phyloP scores from a whole-genome alignment of 1,140 invertebrate species.

The Drosophila bifasciata region DNA sequence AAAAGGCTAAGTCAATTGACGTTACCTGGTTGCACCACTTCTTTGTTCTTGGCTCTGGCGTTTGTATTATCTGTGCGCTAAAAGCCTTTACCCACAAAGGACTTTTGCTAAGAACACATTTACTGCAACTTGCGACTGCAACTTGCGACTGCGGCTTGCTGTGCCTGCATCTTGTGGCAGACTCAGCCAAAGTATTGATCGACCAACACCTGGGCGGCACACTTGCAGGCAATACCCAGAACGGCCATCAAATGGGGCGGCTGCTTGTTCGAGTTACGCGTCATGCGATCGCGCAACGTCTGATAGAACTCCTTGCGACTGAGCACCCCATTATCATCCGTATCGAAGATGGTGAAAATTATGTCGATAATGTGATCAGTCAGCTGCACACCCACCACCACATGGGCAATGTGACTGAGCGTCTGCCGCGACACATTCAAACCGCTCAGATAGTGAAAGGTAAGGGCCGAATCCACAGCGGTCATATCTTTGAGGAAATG shows the following conservation, averaged over 20 bases:
- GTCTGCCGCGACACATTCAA: slow-evolving; percentile 34
- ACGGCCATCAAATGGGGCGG: background rate
- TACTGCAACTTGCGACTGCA: slow-evolving; percentile 7
- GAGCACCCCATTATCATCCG: slow-evolving; percentile 31
- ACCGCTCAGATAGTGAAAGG: slow-evolving; percentile 45
- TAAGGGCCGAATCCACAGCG: slow-evolving; percentile 32
- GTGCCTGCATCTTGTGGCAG: slow-evolving; percentile 1
- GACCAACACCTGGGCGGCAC: slow-evolving; percentile 8
- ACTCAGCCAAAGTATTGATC: background rate
- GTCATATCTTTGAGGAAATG: slow-evolving; percentile 35
- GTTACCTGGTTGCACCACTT: slow-evolving; percentile 21
- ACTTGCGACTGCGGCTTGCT: slow-evolving; percentile 14
- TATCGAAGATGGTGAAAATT: slow-evolving; percentile 53
- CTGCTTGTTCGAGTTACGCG: background rate
- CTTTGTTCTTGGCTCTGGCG: slow-evolving; percentile 22
- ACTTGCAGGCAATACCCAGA: slow-evolving; percentile 23
- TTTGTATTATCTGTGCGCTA: slow-evolving; percentile 39
- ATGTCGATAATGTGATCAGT: slow-evolving; percentile 42
- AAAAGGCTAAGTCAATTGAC: slow-evolving; percentile 19
- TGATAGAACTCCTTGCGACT: slow-evolving; percentile 28
- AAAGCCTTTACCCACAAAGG: slow-evolving; percentile 59
- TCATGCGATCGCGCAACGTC: background rate
- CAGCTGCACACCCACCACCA: slow-evolving; percentile 21
- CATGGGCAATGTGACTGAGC: slow-evolving; percentile 28
- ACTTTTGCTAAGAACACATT: slow-evolving; percentile 29